A percentile compares a stretch with the other conserved stretches of the same genome.
phyloP scores from a whole-genome alignment of 2,888 invertebrate species.

The Synanthedon vespiformis region DNA sequence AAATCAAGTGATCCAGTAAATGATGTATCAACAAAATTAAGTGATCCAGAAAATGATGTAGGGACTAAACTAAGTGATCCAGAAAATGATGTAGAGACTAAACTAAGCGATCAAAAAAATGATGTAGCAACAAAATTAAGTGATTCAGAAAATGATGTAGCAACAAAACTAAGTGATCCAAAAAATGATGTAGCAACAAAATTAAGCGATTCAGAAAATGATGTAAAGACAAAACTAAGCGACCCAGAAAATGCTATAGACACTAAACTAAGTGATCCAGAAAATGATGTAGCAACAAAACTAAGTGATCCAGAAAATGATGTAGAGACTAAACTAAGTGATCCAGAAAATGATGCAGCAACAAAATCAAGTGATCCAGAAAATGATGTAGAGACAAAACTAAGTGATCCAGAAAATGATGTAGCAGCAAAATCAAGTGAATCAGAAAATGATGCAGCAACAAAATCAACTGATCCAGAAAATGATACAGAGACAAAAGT shows the following conservation, averaged over 20 bases:
- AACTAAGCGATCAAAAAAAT: constrained; percentile 2
- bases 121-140: constrained; percentile 2
- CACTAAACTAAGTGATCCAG: constrained; percentile 1
- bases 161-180: constrained; percentile 1
- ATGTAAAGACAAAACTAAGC: background rate
- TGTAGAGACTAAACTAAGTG: background rate
- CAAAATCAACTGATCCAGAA: constrained; percentile 1
- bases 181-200: constrained; percentile 4
- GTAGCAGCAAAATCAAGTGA: constrained; percentile 1
- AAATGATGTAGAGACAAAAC: constrained; percentile 4
- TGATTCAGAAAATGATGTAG: constrained; percentile 6
- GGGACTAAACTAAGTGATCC: constrained; percentile 1
- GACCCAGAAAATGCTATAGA: constrained; percentile 4
- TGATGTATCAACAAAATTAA: constrained; percentile 1
- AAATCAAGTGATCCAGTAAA: constrained; percentile 2
- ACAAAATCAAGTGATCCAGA: background rate
- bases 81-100: constrained; percentile 3
- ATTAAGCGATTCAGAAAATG: constrained; percentile 3
- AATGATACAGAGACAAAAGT: constrained; percentile 4
- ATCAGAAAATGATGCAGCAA: background rate
- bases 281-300: constrained; percentile 4
- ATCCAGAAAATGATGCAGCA: constrained; percentile 5
- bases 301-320: constrained; percentile 6
- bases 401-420: constrained; percentile 4
- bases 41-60: constrained; percentile 6